Base-by-base conservation (phyloP, 2,113 vertebrate genomes). In the Mustela lutreola region DNA sequence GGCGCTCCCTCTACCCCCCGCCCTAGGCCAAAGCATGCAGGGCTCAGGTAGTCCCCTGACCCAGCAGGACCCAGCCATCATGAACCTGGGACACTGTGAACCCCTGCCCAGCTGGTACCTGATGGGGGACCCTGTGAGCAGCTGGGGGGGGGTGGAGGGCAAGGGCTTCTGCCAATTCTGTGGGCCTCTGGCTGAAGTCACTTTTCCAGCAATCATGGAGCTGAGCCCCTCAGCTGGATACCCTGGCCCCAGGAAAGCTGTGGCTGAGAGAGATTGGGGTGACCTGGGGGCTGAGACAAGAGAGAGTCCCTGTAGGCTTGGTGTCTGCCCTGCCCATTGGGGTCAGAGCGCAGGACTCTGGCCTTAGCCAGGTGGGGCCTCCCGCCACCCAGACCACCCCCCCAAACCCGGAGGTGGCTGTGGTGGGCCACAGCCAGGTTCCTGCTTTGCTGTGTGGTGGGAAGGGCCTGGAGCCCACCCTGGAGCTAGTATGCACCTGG, bases 11-110 rank as follows among this genome's bases (percentile, higher is more conserved):
- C 36, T 5, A 56, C 5, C 4, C 53, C 36, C 71, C 24, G 14
- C 24, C 6, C 12, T 36, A 24, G 39, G 39, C 39, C 11, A 0
- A 7, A 12, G 26, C 42, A 9, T 2, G 42, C 12, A 39, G 24
- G 42, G 26, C 26, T 16, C 75, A 48, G 42, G 42, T 26, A 48
- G 12, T 42, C 75, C 42, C 14, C 26, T 4, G 14, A 9, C 75
- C 26, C 14, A 12, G 24, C 42, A 76, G 42, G 0, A 14, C 21
- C 28, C 24, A 26, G 22, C 45, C 73, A 16, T 48, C 42, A 15
- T 2, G 24, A 15, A 15, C 28, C 28, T 33, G 63, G 5, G 62
- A 12, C 62, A 31, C 26, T 22, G 58, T 31, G 11, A 12, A 12
- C 62, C 5, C 26, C 24, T 63, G 26, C 62, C 31, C 31, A 67